A percentile compares a stretch with the other conserved stretches of the same genome.
phyloP scores from a whole-genome alignment of 1,140 invertebrate genomes.

The Centruroides vittatus region DNA sequence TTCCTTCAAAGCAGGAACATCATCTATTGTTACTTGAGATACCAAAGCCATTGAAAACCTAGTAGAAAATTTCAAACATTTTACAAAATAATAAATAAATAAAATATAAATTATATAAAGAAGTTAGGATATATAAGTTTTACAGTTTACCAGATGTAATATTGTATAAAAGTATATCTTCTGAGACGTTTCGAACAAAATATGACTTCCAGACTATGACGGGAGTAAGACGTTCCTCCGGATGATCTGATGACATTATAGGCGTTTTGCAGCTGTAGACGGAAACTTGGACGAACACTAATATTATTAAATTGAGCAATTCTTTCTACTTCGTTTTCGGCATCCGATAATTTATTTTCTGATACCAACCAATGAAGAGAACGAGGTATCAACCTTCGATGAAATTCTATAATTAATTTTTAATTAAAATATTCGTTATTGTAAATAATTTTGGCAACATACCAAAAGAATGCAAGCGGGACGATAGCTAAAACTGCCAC shows the following conservation, averaged over 20 bases:
- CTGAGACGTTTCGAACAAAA: conserved; percentile 7
- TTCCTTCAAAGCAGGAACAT: conserved; percentile 6
- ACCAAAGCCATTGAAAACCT: conserved; percentile 9
- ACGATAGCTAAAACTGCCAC: conserved; percentile 33
- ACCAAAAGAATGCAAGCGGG: conserved; percentile 32
- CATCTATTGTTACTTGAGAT: conserved; percentile 4
- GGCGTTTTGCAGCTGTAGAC: not conserved
- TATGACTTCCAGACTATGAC: conserved; percentile 5
- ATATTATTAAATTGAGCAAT: conserved; percentile 7
- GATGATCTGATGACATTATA: conserved; percentile 9
- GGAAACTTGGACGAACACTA: conserved; percentile 4
- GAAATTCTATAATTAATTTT: too few species aligned
- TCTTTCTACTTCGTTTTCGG: conserved; percentile 10
- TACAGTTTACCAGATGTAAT: conserved; percentile 12
- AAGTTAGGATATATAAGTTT: not conserved
- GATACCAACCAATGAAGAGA: conserved; percentile 16
- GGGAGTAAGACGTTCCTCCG: not conserved
- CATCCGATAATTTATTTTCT: conserved; percentile 4
- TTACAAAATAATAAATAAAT: not conserved
- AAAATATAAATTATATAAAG: conserved; percentile 1
- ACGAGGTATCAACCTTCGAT: conserved; percentile 11
- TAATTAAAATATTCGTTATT: too few species aligned
- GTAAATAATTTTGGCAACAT: conserved; percentile 13
- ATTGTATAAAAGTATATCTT: conserved; percentile 10
- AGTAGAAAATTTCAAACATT: not conserved